Conservation (phyloP, 2,113 vertebrate genomes). For the Scytalopus superciliaris region DNA sequence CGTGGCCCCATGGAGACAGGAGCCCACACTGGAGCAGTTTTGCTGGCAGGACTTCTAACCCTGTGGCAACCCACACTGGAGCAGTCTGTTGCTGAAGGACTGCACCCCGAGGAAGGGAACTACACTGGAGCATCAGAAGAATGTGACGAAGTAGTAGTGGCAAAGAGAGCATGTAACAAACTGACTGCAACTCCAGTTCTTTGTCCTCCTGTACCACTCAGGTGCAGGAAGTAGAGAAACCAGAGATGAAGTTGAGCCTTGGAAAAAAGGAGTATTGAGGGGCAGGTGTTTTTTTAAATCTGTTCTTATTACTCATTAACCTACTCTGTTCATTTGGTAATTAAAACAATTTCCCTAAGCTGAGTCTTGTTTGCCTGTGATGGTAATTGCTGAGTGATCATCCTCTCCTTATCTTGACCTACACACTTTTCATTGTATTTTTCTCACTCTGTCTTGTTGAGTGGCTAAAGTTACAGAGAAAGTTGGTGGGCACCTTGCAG, state of each 20-base stretch:
- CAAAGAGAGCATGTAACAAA: background rate
- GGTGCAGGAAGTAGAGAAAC: background rate
- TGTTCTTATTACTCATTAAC: background rate
- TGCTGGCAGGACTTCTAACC: background rate
- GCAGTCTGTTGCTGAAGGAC: background rate
- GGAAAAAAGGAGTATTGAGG: background rate
- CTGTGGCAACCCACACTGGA: background rate
- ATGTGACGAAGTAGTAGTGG: background rate
- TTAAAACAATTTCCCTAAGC: background rate
- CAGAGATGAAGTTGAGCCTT: background rate
- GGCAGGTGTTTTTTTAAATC: background rate
- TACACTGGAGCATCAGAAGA: background rate
- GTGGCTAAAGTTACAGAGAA: background rate
- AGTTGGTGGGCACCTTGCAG: background rate
- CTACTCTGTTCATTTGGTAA: background rate
- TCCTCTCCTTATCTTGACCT: background rate
- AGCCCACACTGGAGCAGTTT: background rate
- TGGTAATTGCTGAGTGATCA: background rate
- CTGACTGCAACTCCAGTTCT: background rate
- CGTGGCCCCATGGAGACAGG: background rate
- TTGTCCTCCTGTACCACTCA: fast-evolving
- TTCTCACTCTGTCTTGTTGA: background rate
- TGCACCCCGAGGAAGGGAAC: background rate
- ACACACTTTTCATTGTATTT: background rate
- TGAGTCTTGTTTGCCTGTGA: background rate